Conservation (phyloP, 2,888 invertebrate genomes). For the Apamea sordens region DNA sequence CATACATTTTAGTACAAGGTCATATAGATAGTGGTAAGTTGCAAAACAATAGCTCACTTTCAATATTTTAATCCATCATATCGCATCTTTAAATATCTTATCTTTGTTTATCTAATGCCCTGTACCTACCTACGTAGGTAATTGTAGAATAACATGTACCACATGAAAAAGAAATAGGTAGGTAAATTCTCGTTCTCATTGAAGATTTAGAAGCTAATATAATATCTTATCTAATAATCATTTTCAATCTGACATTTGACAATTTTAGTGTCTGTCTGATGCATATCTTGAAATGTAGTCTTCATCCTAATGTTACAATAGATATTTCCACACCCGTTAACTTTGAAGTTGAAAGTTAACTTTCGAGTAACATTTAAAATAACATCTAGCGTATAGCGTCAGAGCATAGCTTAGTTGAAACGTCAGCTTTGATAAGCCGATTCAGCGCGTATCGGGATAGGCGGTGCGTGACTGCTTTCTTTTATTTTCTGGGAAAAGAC, state of each 20-base stretch:
- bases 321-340: neutral
- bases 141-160: neutral
- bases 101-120: constrained; percentile 31
- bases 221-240: constrained; percentile 21
- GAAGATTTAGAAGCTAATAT: constrained; percentile 23
- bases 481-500: neutral
- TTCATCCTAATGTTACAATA: neutral
- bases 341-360: neutral
- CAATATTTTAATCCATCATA: constrained; percentile 24
- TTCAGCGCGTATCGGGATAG: neutral
- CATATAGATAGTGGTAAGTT: neutral
- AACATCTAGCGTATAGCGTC: neutral
- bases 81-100: constrained; percentile 36
- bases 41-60: constrained; percentile 33
- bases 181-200: neutral
- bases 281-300: neutral
- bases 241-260: constrained; percentile 19
- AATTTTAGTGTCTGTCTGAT: constrained; percentile 23
- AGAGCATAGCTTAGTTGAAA: neutral
- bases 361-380: neutral
- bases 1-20: constrained; percentile 26
- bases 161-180: constrained; percentile 2
- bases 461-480: neutral
- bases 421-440: neutral
- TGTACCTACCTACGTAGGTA: constrained; percentile 1